Evolutionary conservation across 2,888 invertebrate species (phyloP), one percentile per base, ranked within the genome.

Genomic region (Iphiclides podalirius): DNA sequence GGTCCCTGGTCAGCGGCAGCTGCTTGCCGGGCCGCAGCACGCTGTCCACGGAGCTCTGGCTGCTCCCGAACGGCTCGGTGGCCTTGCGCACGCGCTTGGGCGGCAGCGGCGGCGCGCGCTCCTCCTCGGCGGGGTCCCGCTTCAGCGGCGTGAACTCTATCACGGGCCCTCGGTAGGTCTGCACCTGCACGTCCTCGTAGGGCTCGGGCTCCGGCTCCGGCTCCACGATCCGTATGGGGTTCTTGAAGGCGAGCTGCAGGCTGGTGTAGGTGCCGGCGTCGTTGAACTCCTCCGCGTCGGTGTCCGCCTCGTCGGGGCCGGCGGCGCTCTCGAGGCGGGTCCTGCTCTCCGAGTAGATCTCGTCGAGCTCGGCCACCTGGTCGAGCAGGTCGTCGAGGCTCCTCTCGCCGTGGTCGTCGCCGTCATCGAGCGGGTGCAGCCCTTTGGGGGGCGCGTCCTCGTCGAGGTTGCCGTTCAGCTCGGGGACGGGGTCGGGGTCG

Each of bases 241-340:
- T 95, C 74, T 93, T 95, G 83, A 96, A 96, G 0, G 96, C 96
- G 67, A 95, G 89, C 69, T 96, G 96, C 44, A 96, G 80, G 67
- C 96, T 96, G 0, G 95, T 94, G 66, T 96, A 96, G 0, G 95
- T 95, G 51, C 94, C 93, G 23, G 93, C 91, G 64, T 96, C 96
- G 65, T 94, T 92, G 55, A 94, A 94, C 33, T 92, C 92, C 34
- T 93, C 93, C 11, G 53, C 61, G 36, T 92, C 92, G 72, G 89
- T 81, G 7, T 83, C 75, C 34, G 63, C 66, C n/a, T 78, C 78
- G 33, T 74, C 67, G 13, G 70, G 52, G 0, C 67, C 54, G 8
- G 77, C 63, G 2, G 85, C 89, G 57, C 89, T 89, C 34, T 85
- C 76, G 12, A 93, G 72, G 1, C 93, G 91, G 8, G 91, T 88